Evolutionary conservation across 2,888 invertebrate species (phyloP), one percentile per base, ranked within the genome.

Genomic region (Branchellion lobata): DNA sequence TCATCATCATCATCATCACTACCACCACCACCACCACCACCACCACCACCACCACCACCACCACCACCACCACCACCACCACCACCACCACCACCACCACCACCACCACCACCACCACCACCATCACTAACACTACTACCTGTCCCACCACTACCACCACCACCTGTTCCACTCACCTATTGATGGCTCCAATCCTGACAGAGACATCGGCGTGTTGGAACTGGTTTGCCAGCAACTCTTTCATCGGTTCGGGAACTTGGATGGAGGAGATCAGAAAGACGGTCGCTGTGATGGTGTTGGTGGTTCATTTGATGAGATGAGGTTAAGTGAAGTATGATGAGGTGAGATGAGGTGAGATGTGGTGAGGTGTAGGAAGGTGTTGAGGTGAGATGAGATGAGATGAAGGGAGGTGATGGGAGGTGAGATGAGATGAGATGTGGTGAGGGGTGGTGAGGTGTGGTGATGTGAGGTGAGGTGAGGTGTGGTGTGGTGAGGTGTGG

Each of bases 241-340:
- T 92, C 0, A 95, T 94, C 83, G 93, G 93, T 79, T 92, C 92
- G 0, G 98, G 94, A 0, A 94, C 92, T 85, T 94, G 93, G 0
- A 98, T 96, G 0, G 98, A 94, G 0, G 93, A 92, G 82, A 98
- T 90, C 83, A 98, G 94, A 86, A 98, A 96, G 27, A 96, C 89
- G 0, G 95, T 93, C 91, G 11, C 94, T 92, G 82, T 51, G 83
- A 3, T 29, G n/a, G n/a, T n/a, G n/a, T n/a, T n/a, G n/a, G n/a
- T n/a, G n/a, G n/a, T 31, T 24, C 11, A 11, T 8, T 24, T n/a
- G n/a, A n/a, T n/a, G n/a, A 53, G 24, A 78, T 73, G 69, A 75
- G 14, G 21, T 8, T 8, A 18, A 14, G 18, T 24, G 51, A 53
- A 18, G 11, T 51, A 14, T 24, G n/a, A 24, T n/a, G n/a, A 61